Evolutionary conservation across 2,797 vertebrate species (phyloP).

Genomic region (Macropodus opercularis): DNA sequence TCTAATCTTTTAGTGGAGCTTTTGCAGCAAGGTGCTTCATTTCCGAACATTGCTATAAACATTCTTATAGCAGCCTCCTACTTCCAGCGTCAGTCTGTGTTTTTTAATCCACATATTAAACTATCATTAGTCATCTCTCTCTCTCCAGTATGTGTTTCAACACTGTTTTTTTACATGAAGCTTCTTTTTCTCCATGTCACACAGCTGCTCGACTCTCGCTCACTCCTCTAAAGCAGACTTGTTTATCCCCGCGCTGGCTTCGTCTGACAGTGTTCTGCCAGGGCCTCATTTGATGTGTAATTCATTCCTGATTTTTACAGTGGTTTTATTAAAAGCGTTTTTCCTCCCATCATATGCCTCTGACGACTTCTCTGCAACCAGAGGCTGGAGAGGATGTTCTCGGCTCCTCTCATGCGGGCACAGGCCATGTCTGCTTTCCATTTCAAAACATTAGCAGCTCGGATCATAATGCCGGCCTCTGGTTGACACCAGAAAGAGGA

Average conservation of each 20-base stretch:
- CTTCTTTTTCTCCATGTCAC: conserved; percentile 3
- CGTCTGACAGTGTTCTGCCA: conserved; percentile 56
- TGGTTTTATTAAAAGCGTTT: conserved; percentile 70
- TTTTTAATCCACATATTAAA: background rate
- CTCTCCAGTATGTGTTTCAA: background rate
- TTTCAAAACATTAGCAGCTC: conserved; percentile 54
- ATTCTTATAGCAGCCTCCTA: background rate
- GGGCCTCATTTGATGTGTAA: conserved; percentile 62
- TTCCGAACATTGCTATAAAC: background rate
- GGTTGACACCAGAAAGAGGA: conserved; percentile 43
- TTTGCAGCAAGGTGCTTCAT: background rate
- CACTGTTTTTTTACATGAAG: background rate
- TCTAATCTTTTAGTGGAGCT: conserved; percentile 6
- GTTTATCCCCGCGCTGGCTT: conserved; percentile 69
- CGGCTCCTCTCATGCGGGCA: conserved; percentile 43
- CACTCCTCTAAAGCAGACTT: conserved; percentile 53
- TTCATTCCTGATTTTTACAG: conserved; percentile 71
- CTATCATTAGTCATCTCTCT: background rate
- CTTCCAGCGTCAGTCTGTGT: background rate
- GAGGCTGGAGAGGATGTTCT: conserved; percentile 50
- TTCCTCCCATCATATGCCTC: conserved; percentile 38
- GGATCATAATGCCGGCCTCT: conserved; percentile 46
- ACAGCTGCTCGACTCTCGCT: conserved; percentile 47
- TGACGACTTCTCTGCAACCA: conserved; percentile 47
- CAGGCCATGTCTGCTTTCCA: conserved; percentile 69